These are phyloP conservation scores for Psococerastis gibbosa DNA, from an alignment of 2,888 invertebrate species.

Conservation along the genomic window DNA sequence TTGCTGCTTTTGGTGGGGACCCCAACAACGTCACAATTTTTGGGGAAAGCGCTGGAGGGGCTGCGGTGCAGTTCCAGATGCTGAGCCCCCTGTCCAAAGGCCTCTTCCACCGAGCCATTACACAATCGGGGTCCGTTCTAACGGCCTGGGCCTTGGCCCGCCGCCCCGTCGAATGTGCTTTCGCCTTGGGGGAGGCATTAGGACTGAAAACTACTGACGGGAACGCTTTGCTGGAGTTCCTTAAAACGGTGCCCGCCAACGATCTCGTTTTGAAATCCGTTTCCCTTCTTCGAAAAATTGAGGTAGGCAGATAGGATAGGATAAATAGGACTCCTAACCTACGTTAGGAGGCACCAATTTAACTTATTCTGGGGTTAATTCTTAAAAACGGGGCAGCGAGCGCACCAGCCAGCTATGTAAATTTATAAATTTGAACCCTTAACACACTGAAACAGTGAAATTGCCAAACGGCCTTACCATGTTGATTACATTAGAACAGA, in stretches of 20 bases:
- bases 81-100: conserved; percentile 27
- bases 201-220: conserved; percentile 12
- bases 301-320: no score
- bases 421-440: no score
- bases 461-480: no score
- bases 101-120: conserved; percentile 15
- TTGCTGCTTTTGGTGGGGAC: conserved; percentile 59
- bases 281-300: no score
- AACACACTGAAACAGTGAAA: no score
- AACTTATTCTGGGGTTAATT: conserved; percentile 25
- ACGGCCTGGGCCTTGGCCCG: conserved; percentile 1
- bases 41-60: conserved; percentile 62
- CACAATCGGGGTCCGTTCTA: conserved; percentile 1
- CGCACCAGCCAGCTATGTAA: no score
- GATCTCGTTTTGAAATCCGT: conserved; percentile 21
- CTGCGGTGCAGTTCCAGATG: conserved; percentile 47
- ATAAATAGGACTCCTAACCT: background rate
- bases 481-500: no score
- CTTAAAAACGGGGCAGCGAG: background rate
- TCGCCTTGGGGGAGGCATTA: conserved; percentile 16
- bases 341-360: conserved; percentile 25
- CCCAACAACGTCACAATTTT: conserved; percentile 47
- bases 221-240: conserved; percentile 1
- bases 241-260: background rate
- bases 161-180: background rate